Evolutionary conservation across 2,888 invertebrate species (phyloP), one percentile per base, ranked within the genome.

Genomic region (Slavum lentiscoides): DNA sequence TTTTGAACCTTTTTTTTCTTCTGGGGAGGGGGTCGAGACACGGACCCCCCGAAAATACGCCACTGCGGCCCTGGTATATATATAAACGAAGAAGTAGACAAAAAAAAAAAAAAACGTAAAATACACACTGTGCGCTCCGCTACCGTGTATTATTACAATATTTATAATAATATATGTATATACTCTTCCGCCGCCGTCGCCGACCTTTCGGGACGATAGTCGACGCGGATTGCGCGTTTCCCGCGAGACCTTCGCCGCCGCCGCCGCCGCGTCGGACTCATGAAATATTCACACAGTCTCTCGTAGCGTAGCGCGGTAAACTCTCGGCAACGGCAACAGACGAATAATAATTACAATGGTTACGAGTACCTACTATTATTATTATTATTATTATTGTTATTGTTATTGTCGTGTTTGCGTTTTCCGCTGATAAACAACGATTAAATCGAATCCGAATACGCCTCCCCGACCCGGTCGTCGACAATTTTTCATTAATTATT

Each of bases 301-400:
- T 64, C 72, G 61, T 30, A 70, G 72, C 80, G 30, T 19, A 17
- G 9, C 80, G 80, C n/a, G 72, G 66, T 80, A 80, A 80, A 80
- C 80, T 72, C 53, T 4, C 30, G 4, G 30, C 30, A 30, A 4
- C 30, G 80, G 80, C 64, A 58, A n/a, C 49, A 53, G 61, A 72
- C 70, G 70, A 80, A 72, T 9, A 30, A 43, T 80, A 80, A 80
- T 80, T 80, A 80, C 80, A 80, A 80, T 72, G 80, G 70, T 58
- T 11, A 23, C 21, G 30, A 4, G 53, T 21, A 30, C n/a, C n/a
- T 30, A 30, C 4, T 30, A 30, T 30, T 30, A 30, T 30, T 30
- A 30, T 30, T 30, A 30, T 30, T 30, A 30, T 30, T 30, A 30
- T 30, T 30, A 30, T 30, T 30, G 4, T 30, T 30, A 30, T 30